phyloP scores from a whole-genome alignment of 2,888 invertebrate species.

The Cryptophagus acutangulus region DNA sequence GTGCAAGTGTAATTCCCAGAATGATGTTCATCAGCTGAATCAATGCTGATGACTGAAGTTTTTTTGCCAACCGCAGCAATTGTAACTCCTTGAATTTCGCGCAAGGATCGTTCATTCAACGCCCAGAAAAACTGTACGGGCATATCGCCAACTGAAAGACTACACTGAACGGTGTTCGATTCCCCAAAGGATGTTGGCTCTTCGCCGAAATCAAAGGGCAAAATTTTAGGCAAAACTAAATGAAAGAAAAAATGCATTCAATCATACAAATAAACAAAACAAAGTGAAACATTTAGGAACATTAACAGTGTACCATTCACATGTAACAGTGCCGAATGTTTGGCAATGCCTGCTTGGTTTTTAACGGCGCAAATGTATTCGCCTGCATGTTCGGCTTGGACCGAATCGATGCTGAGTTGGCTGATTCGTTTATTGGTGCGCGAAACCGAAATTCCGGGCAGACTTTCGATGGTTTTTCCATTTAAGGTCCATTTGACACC shows the following conservation, averaged over 20 bases:
- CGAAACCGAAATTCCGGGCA: conserved; percentile 44
- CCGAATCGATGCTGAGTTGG: conserved; percentile 52
- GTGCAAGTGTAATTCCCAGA: conserved; percentile 57
- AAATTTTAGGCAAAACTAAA: conserved; percentile 6
- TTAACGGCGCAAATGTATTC: conserved; percentile 52
- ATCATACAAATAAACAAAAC: conserved; percentile 12
- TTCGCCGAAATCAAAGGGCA: conserved; percentile 57
- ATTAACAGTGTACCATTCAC: conserved; percentile 50
- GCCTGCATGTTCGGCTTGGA: conserved; percentile 51
- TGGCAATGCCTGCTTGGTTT: conserved; percentile 52
- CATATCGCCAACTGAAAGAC: conserved; percentile 65
- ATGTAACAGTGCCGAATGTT: conserved; percentile 49
- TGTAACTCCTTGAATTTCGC: conserved; percentile 51
- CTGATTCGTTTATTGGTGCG: conserved; percentile 51
- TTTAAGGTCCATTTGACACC: conserved; percentile 44
- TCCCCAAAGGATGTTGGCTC: conserved; percentile 67
- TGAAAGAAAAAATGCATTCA: conserved; percentile 4
- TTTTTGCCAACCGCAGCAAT: conserved; percentile 59
- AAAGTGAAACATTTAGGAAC: conserved; percentile 17
- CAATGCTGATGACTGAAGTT: conserved; percentile 58
- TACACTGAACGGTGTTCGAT: conserved; percentile 3
- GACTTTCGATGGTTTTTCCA: conserved; percentile 39
- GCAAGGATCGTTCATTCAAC: conserved; percentile 61
- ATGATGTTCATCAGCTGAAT: conserved; percentile 52
- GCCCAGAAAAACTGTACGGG: conserved; percentile 69